A percentile compares a stretch with the other conserved stretches of the same genome.
phyloP scores from a whole-genome alignment of 2,888 invertebrate species.

The Hydrotaea cyrtoneurina region DNA sequence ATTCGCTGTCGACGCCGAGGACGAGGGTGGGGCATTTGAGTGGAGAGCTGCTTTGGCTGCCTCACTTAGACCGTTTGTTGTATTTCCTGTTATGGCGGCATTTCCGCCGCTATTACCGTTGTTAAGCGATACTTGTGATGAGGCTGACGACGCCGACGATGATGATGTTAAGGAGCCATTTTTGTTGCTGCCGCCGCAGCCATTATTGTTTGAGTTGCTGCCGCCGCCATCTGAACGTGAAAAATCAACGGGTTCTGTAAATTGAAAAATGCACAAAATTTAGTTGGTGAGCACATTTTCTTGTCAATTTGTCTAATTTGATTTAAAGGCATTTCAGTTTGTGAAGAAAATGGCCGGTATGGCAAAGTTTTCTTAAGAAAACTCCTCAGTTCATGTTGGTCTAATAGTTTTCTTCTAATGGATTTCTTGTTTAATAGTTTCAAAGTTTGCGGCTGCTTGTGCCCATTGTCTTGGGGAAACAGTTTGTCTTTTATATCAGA shows the following conservation, averaged over 20 bases:
- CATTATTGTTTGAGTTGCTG: conserved; percentile 64
- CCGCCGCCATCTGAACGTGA: conserved; percentile 76
- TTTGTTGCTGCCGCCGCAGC: conserved; percentile 56
- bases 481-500: conserved; percentile 16
- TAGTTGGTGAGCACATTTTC: conserved; percentile 14
- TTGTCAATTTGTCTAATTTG: background rate
- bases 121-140: conserved; percentile 71
- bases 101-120: conserved; percentile 69
- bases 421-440: conserved; percentile 27
- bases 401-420: conserved; percentile 32
- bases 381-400: conserved; percentile 34
- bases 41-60: conserved; percentile 31
- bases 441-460: conserved; percentile 43
- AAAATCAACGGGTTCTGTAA: conserved; percentile 80
- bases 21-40: conserved; percentile 25
- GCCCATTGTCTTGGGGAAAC: conserved; percentile 28
- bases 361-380: conserved; percentile 44
- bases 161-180: conserved; percentile 63
- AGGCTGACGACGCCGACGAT: conserved; percentile 52
- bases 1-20: background rate
- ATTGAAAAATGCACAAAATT: conserved; percentile 43
- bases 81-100: conserved; percentile 54
- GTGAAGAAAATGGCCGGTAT: background rate
- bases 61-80: conserved; percentile 39
- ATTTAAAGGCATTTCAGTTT: background rate